A percentile compares a stretch with the other conserved stretches of the same genome.
These are phyloP conservation scores for Discoglossus pictus DNA, from an alignment of 2,797 vertebrate genomes.

Conservation along the genomic window DNA sequence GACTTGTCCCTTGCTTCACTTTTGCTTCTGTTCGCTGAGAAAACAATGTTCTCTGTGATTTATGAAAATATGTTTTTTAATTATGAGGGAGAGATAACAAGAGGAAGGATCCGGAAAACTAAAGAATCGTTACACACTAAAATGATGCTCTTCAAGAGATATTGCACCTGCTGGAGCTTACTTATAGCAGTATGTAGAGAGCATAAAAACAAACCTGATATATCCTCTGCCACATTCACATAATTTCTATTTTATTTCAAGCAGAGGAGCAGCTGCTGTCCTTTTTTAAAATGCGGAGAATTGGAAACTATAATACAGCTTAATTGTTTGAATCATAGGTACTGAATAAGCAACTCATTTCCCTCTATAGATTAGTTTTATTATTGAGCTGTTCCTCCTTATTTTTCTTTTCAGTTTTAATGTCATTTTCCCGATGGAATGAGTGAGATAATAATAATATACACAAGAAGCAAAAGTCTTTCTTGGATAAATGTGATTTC, in stretches of 20 bases:
- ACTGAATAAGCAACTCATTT: slow-evolving; percentile 26
- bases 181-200: slow-evolving; percentile 11
- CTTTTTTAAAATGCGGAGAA: slow-evolving; percentile 22
- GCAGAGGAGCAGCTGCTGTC: slow-evolving; percentile 33
- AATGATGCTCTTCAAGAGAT: slow-evolving; percentile 24
- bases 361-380: slow-evolving; percentile 10
- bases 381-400: background rate
- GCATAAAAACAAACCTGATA: slow-evolving; percentile 25
- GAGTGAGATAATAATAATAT: too few species aligned
- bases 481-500: too few species aligned
- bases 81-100: slow-evolving; percentile 43
- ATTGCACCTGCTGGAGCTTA: slow-evolving; percentile 34
- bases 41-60: slow-evolving; percentile 38
- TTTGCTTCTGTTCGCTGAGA: slow-evolving; percentile 36
- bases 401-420: background rate
- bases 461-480: too few species aligned
- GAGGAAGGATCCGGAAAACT: slow-evolving; percentile 28
- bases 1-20: slow-evolving; percentile 47
- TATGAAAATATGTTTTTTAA: slow-evolving; percentile 39
- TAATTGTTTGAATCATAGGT: slow-evolving; percentile 38
- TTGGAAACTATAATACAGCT: slow-evolving; percentile 21
- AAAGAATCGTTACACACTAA: slow-evolving; percentile 33
- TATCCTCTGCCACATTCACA: slow-evolving; percentile 19
- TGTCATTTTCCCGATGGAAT: background rate
- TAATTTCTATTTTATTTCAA: slow-evolving; percentile 23